Base-by-base conservation (phyloP, 1,140 invertebrate genomes). In the Drosophila sp. region DNA sequence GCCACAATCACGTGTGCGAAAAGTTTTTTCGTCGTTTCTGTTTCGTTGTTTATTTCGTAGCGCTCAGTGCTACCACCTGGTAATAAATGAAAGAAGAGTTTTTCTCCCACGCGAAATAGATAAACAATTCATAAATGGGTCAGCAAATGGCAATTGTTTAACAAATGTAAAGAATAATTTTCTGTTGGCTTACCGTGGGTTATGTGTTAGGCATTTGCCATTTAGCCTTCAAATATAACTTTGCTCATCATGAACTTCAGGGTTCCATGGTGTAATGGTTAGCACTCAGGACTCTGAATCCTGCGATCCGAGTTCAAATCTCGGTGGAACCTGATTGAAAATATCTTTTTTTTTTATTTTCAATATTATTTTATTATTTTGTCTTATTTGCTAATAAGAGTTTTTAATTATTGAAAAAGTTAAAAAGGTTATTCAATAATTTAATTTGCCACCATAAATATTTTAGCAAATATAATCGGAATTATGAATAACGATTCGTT, bases 261-360 rank as follows among this genome's bases (percentile, higher is more conserved):
- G 81, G 81, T 84, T 84, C 95, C 94, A 96, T 96, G 96, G 96
- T 96, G 95, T 96, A 96, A 96, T 96, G 96, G 96, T 96, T 95
- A 96, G 96, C 95, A 96, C 95, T 96, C 95, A 96, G 96, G 96
- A 96, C 95, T 96, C 94, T 96, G 95, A 96, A 96, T 96, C 96
- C 95, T 96, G 95, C 95, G 95, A 96, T 96, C 95, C 95, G 95
- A 96, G 95, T 96, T 96, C 95, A 95, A 96, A 95, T 96, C 95
- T 96, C 95, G 95, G 95, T 95, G 95, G 95, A 94, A 95, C 68
- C 68, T 70, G 23, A 38, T 5, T 6, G 1, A 0, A 5, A 0
- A 1, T 8, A 1, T 11, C 1, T 40, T 40, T 38, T 38, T 58
- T 40, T 40, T 32, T 25, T 23, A 1, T 23, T 41, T 33, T 32